Percentiles rank a stretch among this genome's conserved stretches.
phyloP scores from a whole-genome alignment of 1,140 invertebrate genomes.

The Aculops lycopersici region DNA sequence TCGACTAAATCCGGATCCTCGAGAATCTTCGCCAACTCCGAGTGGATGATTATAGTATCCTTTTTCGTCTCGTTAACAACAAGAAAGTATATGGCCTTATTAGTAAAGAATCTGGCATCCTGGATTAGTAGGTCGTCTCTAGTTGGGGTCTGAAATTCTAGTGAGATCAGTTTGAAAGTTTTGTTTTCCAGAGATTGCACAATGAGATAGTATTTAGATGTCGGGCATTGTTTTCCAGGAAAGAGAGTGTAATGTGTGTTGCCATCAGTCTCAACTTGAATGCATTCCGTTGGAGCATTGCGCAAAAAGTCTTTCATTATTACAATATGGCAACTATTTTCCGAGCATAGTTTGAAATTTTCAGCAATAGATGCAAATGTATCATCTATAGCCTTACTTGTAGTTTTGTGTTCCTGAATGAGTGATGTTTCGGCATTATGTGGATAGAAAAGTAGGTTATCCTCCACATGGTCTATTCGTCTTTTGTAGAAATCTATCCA shows the following conservation, averaged over 20 bases:
- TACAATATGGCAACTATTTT: background rate
- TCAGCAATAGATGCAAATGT: conserved; percentile 22
- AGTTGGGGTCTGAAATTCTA: background rate
- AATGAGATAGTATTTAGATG: background rate
- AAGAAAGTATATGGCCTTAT: background rate
- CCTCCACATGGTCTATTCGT: conserved; percentile 21
- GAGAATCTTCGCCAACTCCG: no score
- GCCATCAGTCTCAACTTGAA: background rate
- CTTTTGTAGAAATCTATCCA: conserved; percentile 42
- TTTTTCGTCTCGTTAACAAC: background rate
- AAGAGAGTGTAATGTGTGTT: background rate
- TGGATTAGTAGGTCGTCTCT: background rate
- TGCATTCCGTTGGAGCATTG: background rate
- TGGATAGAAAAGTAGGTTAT: conserved; percentile 31
- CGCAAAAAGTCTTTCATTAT: no score
- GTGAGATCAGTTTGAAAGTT: background rate
- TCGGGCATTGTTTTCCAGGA: background rate
- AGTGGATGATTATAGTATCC: background rate
- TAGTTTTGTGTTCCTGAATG: conserved; percentile 37
- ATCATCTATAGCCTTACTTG: conserved; percentile 28
- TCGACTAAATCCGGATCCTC: no score
- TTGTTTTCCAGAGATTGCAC: background rate
- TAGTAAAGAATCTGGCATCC: background rate
- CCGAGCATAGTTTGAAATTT: conserved; percentile 6
- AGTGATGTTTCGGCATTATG: conserved; percentile 41